Evolutionary conservation across 2,113 vertebrate genomes (phyloP).

Genomic region (Cromileptes altivelis): DNA sequence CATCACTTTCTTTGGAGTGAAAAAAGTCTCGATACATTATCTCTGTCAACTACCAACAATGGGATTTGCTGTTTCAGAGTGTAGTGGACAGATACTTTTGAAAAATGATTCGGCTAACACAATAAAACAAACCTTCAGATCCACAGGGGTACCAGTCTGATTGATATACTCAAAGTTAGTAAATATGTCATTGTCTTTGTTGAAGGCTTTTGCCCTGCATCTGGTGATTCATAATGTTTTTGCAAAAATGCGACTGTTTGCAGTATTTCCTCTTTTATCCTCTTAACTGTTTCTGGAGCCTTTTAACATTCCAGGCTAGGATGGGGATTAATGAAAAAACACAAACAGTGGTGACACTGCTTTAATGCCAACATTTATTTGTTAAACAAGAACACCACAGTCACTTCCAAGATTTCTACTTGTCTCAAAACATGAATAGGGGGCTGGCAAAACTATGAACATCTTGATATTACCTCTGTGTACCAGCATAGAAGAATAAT

Average conservation of each 20-base stretch:
- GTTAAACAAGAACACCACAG: background rate
- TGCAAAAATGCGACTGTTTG: background rate
- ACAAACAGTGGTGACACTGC: background rate
- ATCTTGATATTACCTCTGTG: background rate
- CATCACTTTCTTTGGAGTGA: constrained; percentile 42
- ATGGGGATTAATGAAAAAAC: constrained; percentile 3
- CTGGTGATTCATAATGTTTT: constrained; percentile 1
- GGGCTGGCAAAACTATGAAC: background rate
- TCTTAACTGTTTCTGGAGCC: background rate
- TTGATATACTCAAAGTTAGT: constrained; percentile 11
- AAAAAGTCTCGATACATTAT: constrained; percentile 33
- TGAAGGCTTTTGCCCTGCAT: background rate
- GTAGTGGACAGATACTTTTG: constrained; percentile 11
- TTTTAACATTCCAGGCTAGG: constrained; percentile 1
- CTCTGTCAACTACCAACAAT: constrained; percentile 39
- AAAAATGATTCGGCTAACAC: constrained; percentile 34
- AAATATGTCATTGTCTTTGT: constrained; percentile 21
- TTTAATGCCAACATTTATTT: constrained; percentile 16
- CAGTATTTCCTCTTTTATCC: constrained; percentile 12
- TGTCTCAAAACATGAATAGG: constrained; percentile 4
- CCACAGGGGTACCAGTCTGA: background rate
- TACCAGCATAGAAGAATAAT: too few relatives aligned
- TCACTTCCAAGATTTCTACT: constrained; percentile 2
- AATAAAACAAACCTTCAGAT: constrained; percentile 22
- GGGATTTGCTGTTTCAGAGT: constrained; percentile 22